phyloP scores from a whole-genome alignment of 2,797 vertebrate species.

The Anas bahamensis region DNA sequence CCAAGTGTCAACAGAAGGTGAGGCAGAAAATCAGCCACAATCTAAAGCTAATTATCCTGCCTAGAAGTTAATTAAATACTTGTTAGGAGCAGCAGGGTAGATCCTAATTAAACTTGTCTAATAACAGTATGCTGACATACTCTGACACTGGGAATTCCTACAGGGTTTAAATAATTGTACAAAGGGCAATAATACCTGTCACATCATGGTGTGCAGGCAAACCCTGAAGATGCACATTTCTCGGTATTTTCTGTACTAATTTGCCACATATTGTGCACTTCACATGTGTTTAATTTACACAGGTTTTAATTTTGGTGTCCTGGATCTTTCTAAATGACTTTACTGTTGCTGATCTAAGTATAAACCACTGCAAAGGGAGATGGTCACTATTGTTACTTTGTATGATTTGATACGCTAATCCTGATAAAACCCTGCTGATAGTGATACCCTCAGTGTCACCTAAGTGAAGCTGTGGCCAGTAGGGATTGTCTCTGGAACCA shows the following conservation, averaged over 20 bases:
- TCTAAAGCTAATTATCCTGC: constrained; percentile 90
- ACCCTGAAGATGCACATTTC: constrained; percentile 69
- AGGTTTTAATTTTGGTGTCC: constrained; percentile 69
- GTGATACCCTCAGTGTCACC: background rate
- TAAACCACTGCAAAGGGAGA: background rate
- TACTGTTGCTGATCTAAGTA: constrained; percentile 30
- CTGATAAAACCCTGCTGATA: constrained; percentile 40
- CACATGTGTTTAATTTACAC: constrained; percentile 78
- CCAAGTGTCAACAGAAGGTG: constrained; percentile 89
- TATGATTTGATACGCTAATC: constrained; percentile 36
- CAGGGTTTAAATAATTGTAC: constrained; percentile 81
- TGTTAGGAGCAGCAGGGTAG: constrained; percentile 89
- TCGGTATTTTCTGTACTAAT: constrained; percentile 70
- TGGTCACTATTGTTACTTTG: constrained; percentile 27
- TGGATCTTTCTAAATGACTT: constrained; percentile 51
- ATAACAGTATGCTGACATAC: constrained; percentile 87
- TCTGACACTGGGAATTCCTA: constrained; percentile 84
- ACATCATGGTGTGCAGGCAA: constrained; percentile 69
- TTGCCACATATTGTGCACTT: constrained; percentile 76
- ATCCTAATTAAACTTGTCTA: constrained; percentile 92
- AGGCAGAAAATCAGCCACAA: constrained; percentile 83
- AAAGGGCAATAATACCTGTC: constrained; percentile 83
- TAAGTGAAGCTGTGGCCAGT: constrained; percentile 30
- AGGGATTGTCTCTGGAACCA: background rate
- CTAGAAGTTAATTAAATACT: constrained; percentile 92